Evolutionary conservation across 1,140 invertebrate genomes (phyloP), one percentile per base, ranked within the genome.

Genomic region (Parasteatoda tepidariorum): DNA sequence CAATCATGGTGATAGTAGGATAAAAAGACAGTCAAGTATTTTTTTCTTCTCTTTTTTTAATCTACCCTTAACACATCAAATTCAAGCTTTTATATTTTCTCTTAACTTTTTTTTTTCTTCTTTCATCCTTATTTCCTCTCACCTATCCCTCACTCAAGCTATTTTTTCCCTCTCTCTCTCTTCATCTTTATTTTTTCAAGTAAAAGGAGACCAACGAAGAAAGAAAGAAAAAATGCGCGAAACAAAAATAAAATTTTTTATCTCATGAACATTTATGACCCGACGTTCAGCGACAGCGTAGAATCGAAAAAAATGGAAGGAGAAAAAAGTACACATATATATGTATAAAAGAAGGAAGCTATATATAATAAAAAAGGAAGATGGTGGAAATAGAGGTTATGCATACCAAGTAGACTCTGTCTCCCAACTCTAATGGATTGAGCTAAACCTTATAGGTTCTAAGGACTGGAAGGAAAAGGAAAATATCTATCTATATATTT

Each of bases 211-310:
- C 38, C 13, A 13, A 41, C n/a, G n/a, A 74, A 13, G 55, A 61
- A 26, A 61, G 71, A 71, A n/a, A 30, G 34, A 74, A 74, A 74
- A 59, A 61, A 33, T 41, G 38, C 13, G 38, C 54, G 71, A 59
- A 74, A 28, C 31, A 22, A 38, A 64, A 26, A 76, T 64, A n/a
- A 30, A 64, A 54, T 28, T n/a, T 28, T 24, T 6, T n/a, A 79
- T 62, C 75, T 79, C 75, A 68, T 79, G 75, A 67, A 79, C 75
- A 79, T 79, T 79, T 79, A 79, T 79, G 75, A 68, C 48, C 48
- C 57, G 22, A 38, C 59, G n/a, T 24, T 59, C 7, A 64, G 38
- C 48, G 66, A 41, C 38, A 30, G 68, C 62, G 57, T 59, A 61
- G 71, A 74, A 74, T 31, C 74, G 74, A 61, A 61, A 61, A 73